Evolutionary conservation across 2,888 invertebrate species (phyloP), one percentile per base, ranked within the genome.

Genomic region (Chalcis sispes): DNA sequence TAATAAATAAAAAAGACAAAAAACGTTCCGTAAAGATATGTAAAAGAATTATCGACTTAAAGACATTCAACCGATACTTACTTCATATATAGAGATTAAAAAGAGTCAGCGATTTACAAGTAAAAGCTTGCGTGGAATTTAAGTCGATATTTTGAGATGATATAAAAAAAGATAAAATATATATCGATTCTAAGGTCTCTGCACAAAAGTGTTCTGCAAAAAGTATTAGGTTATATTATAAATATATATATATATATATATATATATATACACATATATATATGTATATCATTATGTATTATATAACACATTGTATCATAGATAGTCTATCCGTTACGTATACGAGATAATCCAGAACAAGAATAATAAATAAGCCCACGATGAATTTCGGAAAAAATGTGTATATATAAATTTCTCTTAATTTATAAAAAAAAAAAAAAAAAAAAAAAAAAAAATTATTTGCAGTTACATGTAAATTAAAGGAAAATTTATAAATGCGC

Each of bases 181-280:
- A 62, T 72, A 27, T 70, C 61, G 62, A 42, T 67, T 76, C 64
- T 67, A 62, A 72, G 76, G 64, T 76, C 72, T 61, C 58, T 52
- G 65, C 72, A 72, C 67, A 67, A 72, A 71, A 72, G 67, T 76
- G 62, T 76, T 67, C 72, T 72, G 67, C 67, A 48, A 71, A 76
- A 62, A 76, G 72, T 76, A 76, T 76, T 76, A 76, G 67, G 66
- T 72, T 75, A 69, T 32, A 73, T 72, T 32, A 56, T 29, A 58
- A n/a, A n/a, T n/a, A n/a, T n/a, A n/a, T n/a, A n/a, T n/a, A n/a
- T n/a, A n/a, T n/a, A n/a, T n/a, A n/a, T n/a, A n/a, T n/a, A n/a
- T n/a, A n/a, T n/a, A n/a, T n/a, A n/a, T n/a, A n/a, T n/a, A n/a
- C n/a, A n/a, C n/a, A n/a, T n/a, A n/a, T n/a, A n/a, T 52, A 48